Conservation (phyloP, 2,797 vertebrate species). For the Arrhamphus sclerolepis region DNA sequence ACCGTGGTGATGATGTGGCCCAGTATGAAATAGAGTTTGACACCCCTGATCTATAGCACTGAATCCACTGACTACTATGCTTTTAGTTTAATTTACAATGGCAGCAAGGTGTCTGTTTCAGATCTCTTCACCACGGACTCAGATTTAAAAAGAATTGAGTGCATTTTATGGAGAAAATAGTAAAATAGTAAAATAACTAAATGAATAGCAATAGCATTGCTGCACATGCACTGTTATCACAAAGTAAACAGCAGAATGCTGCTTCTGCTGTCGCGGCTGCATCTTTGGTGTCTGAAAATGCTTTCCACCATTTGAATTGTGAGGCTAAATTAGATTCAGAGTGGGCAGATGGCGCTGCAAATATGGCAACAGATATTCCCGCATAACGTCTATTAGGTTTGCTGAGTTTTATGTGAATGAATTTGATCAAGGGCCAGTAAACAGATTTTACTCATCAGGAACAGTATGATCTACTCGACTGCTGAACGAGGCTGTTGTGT, state of each 20-base stretch:
- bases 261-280: neutral
- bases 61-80: no score
- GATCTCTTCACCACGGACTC: no score
- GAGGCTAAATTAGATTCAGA: constrained; percentile 8
- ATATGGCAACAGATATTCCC: neutral
- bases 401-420: neutral
- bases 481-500: neutral
- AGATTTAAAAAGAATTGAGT: no score
- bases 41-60: no score
- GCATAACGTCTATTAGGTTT: neutral
- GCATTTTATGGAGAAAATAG: no score
- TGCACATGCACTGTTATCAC: no score
- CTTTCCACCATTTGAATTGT: neutral
- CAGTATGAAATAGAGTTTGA: no score
- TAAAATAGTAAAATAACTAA: no score
- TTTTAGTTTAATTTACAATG: no score
- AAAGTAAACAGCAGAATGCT: neutral
- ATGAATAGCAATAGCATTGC: neutral
- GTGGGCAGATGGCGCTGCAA: constrained; percentile 8
- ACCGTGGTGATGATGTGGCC: no score
- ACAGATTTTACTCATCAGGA: constrained; percentile 1
- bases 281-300: neutral
- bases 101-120: no score
- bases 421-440: constrained; percentile 1
- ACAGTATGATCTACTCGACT: neutral